Evolutionary conservation across 2,797 vertebrate genomes (phyloP).

Genomic region (Labeo calbasu): DNA sequence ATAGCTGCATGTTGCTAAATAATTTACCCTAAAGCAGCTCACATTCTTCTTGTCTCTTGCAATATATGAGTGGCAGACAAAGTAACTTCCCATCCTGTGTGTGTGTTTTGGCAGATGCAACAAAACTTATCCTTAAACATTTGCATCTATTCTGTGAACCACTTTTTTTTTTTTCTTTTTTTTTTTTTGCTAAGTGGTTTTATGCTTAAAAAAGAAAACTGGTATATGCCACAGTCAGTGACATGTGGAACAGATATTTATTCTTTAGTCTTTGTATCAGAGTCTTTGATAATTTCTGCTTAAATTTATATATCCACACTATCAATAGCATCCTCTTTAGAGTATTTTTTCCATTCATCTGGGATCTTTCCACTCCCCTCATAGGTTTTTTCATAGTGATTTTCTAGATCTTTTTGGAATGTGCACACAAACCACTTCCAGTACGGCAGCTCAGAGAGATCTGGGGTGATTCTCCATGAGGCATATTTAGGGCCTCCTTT

Average conservation of each 20-base stretch:
- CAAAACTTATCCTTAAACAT: too few species aligned
- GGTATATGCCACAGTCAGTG: too few species aligned
- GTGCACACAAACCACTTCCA: slow-evolving; percentile 24
- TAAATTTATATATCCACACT: neutral
- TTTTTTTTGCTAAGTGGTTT: too few species aligned
- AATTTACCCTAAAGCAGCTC: too few species aligned
- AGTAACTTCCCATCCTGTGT: too few species aligned
- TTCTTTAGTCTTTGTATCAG: neutral
- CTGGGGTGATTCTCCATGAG: neutral
- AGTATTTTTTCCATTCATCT: neutral
- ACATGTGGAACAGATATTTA: too few species aligned
- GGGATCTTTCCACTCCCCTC: accelerated
- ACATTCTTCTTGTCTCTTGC: too few species aligned
- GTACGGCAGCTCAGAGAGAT: slow-evolving; percentile 19
- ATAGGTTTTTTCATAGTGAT: accelerated
- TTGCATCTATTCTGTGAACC: too few species aligned
- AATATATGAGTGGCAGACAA: too few species aligned
- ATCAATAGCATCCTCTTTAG: neutral
- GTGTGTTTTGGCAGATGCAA: too few species aligned
- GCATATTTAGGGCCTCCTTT: neutral
- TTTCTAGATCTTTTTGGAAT: neutral
- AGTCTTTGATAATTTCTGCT: neutral
- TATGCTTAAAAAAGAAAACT: too few species aligned
- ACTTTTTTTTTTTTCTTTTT: too few species aligned
- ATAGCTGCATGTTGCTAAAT: neutral